A percentile compares a stretch with the other conserved stretches of the same genome.
Conservation (phyloP, 2,888 invertebrate species). For the Acanthosepion lycidas region DNA sequence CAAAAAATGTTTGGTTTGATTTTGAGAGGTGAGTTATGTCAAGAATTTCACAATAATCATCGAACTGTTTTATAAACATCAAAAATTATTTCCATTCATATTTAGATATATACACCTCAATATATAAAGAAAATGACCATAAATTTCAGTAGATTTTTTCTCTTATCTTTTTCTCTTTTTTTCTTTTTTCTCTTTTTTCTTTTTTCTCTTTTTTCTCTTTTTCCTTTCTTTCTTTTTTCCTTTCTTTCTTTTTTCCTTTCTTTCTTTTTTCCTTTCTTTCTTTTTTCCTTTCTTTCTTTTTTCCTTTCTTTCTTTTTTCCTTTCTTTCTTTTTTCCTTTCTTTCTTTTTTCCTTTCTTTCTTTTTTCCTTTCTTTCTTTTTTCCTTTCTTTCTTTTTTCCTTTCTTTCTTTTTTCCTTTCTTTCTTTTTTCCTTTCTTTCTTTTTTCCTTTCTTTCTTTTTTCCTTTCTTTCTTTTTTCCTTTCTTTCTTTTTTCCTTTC, state of each 20-base stretch:
- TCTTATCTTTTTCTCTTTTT: no score
- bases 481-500: background rate
- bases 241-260: background rate
- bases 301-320: background rate
- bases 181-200: background rate
- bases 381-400: background rate
- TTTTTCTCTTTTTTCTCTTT: background rate
- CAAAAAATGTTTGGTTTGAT: no score
- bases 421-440: background rate
- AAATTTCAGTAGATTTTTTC: background rate
- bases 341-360: no score
- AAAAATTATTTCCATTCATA: no score
- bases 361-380: background rate
- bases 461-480: background rate
- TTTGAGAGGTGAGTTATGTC: no score
- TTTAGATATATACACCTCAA: no score
- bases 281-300: background rate
- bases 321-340: fast-evolving
- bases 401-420: background rate
- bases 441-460: background rate
- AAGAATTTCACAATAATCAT: no score
- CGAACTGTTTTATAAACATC: no score
- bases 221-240: background rate
- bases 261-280: background rate
- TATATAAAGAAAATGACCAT: no score